Percentiles rank a stretch among this genome's conserved stretches.
These are phyloP conservation scores for Sarcophaga subvicina DNA, from an alignment of 2,888 invertebrate genomes.

Conservation along the genomic window DNA sequence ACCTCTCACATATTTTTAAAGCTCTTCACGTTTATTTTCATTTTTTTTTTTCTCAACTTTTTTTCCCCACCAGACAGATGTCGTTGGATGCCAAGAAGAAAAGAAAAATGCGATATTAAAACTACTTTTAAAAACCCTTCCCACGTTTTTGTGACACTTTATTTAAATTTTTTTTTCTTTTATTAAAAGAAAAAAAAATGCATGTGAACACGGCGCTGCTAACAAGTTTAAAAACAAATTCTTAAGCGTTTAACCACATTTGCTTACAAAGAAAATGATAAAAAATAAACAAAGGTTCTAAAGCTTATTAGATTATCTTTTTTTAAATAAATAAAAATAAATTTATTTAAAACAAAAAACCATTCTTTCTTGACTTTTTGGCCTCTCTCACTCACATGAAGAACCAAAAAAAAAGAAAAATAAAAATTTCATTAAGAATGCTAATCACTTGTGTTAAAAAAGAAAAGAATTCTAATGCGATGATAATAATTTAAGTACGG, in stretches of 20 bases:
- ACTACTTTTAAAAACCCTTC: constrained; percentile 59
- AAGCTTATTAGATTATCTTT: constrained; percentile 53
- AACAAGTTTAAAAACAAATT: not conserved
- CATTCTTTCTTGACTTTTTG: not conserved
- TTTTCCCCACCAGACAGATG: not conserved
- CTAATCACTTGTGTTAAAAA: constrained; percentile 58
- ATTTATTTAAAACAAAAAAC: constrained; percentile 4
- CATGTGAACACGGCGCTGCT: not conserved
- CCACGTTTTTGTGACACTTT: constrained; percentile 66
- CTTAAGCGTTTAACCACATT: not conserved
- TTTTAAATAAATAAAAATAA: constrained; percentile 15
- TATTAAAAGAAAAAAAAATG: constrained; percentile 7
- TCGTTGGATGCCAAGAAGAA: no score
- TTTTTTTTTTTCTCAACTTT: no score
- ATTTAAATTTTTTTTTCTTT: constrained; percentile 23
- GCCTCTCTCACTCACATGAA: constrained; percentile 31
- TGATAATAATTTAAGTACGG: constrained; percentile 21
- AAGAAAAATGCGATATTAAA: constrained; percentile 4
- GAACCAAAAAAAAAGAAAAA: not conserved
- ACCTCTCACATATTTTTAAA: constrained; percentile 62
- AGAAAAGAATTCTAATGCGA: constrained; percentile 5
- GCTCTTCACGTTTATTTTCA: constrained; percentile 41
- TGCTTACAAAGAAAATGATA: not conserved
- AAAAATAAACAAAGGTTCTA: constrained; percentile 55
- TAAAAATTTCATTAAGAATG: constrained; percentile 61